phyloP scores from a whole-genome alignment of 1,140 invertebrate genomes.

The Drosophila prosaltans region DNA sequence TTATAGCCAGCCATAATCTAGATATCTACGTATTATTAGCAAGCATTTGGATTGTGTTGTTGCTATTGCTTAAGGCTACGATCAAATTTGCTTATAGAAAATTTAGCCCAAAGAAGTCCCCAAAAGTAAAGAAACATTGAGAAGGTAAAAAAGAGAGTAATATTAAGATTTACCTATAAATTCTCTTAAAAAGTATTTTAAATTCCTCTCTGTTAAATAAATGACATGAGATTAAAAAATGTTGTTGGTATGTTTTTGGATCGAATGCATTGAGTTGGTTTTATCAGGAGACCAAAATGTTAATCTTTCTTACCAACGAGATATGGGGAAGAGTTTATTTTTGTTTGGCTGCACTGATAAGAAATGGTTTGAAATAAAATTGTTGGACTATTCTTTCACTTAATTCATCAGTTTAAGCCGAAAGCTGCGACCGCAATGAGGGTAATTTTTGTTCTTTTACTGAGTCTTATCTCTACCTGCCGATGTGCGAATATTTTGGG shows the following conservation, averaged over 20 bases:
- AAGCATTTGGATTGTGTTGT: neutral
- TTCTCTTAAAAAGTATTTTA: too few relatives aligned
- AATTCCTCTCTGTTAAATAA: too few relatives aligned
- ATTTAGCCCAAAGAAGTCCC: neutral
- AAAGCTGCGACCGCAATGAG: neutral
- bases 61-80: neutral
- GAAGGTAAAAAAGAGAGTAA: neutral
- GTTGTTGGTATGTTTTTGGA: too few relatives aligned
- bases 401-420: neutral
- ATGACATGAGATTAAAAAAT: too few relatives aligned
- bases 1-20: conserved; percentile 26
- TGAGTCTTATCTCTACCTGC: conserved; percentile 7
- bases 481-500: conserved; percentile 60
- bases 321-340: neutral
- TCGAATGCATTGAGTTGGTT: neutral
- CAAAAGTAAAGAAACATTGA: conserved; percentile 11
- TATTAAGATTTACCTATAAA: too few relatives aligned
- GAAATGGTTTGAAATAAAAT: neutral
- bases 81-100: conserved; percentile 1
- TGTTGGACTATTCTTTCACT: neutral
- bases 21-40: conserved; percentile 11
- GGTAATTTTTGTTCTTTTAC: neutral
- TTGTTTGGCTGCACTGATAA: neutral
- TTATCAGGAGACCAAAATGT: neutral
- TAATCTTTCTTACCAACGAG: neutral